Evolutionary conservation across 1,140 invertebrate genomes (phyloP), one percentile per base, ranked within the genome.

Genomic region (Antheraea mylitta): DNA sequence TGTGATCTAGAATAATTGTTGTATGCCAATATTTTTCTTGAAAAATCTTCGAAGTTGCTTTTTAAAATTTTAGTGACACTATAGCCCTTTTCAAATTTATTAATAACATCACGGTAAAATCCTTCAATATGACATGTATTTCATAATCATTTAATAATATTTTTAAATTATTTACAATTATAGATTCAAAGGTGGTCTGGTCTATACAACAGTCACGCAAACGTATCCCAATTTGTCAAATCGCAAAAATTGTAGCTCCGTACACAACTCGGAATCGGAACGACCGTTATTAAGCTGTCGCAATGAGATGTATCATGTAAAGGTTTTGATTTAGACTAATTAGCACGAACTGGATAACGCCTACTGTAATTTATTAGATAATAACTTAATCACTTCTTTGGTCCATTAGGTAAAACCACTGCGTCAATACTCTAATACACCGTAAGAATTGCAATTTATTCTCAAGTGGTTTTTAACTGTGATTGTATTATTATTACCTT

Each of bases 191-290:
- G 45, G 45, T 11, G 13, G 0, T 53, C 16, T 11, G 13, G 0
- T 53, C 16, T 53, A 53, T 53, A 13, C 45, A 53, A 13, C 45
- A 53, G 45, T 53, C 45, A 53, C 45, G 45, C 45, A 6, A 53
- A 53, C 45, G 45, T 53, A 16, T 53, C 45, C 45, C 45, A 53
- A 13, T 53, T 53, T 53, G 45, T 53, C 45, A 53, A 53, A 53
- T 53, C 11, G 45, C 45, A 53, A 53, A 53, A 53, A 53, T 53
- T 53, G 45, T 16, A 53, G 45, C 45, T n/a, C 16, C 6, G 16
- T 53, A 53, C 45, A 53, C 11, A 6, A n/a, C 45, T 53, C 16
- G 16, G 16, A n/a, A 53, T 53, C 13, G 45, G 6, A 53, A 53
- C 45, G 11, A 53, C 45, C 45, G 45, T 9, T 13, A 53, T 53